Evolutionary conservation across 2,113 vertebrate species (phyloP).

Genomic region (Dicentrarchus labrax): DNA sequence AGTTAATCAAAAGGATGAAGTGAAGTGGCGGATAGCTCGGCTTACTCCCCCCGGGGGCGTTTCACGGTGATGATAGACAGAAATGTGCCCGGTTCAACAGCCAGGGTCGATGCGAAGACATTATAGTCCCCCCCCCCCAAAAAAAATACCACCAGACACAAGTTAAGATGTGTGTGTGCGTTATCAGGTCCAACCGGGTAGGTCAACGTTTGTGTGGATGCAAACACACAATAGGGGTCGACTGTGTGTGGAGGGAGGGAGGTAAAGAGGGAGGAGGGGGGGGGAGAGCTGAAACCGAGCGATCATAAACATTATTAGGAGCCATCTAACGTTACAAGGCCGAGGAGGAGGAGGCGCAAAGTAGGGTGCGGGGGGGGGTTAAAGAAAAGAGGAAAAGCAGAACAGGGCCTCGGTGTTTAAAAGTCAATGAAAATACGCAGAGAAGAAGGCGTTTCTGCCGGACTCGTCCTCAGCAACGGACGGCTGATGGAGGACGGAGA

Average conservation of each 20-base stretch:
- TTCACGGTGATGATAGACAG: slow-evolving; percentile 43
- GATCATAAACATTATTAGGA: slow-evolving; percentile 45
- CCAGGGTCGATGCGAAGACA: slow-evolving; percentile 14
- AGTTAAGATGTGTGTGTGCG: slow-evolving; percentile 7
- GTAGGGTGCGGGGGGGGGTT: slow-evolving; percentile 35
- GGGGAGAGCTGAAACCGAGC: slow-evolving; percentile 17
- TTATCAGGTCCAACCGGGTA: not conserved
- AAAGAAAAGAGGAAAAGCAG: not conserved
- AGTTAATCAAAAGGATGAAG: slow-evolving; percentile 35
- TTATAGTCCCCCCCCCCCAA: not conserved
- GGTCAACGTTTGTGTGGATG: slow-evolving; percentile 38
- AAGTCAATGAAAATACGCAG: slow-evolving; percentile 67
- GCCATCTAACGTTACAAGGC: slow-evolving; percentile 67
- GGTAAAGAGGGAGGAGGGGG: not conserved
- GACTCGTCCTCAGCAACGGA: slow-evolving; percentile 42
- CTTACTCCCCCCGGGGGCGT: slow-evolving; percentile 51
- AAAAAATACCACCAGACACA: slow-evolving; percentile 2
- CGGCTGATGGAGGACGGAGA: slow-evolving; percentile 49
- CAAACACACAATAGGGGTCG: slow-evolving; percentile 64
- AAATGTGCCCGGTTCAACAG: slow-evolving; percentile 33
- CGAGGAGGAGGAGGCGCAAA: slow-evolving; percentile 37
- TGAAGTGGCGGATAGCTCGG: slow-evolving; percentile 24
- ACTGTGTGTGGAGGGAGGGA: not conserved
- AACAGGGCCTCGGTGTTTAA: slow-evolving; percentile 70
- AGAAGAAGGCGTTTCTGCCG: slow-evolving; percentile 59